Base-by-base conservation (phyloP, 2,797 vertebrate species). In the Brotula barbata region DNA sequence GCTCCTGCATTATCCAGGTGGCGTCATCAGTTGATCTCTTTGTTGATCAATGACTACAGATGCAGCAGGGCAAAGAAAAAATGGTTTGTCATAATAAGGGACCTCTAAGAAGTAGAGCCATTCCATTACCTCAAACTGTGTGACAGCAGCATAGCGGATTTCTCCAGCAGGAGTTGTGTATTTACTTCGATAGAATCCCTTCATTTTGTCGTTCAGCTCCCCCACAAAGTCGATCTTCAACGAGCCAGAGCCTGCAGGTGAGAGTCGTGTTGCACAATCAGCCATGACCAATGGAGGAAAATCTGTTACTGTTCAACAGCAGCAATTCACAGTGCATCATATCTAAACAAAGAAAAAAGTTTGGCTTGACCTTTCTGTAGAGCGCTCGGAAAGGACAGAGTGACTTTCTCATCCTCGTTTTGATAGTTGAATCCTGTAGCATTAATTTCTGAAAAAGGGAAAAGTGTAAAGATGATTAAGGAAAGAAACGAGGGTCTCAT, bases 401-500 rank as follows among this genome's bases (percentile, higher is more conserved):
- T 98, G 75, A 99, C 96, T 88, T 99, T 99, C 68, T 99, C 97
- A 74, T 99, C 97, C 87, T 99, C 96, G 1, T 99, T 99, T 40
- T 99, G 95, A 77, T 99, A 99, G 90, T 99, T 99, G 91, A 99
- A 99, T 70, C 97, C 97, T 8, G 96, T 98, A 21, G 97, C 97
- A 1, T 94, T 96, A 68, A 99, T 94, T 92, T 99, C 97, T 99
- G 12, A 21, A 8, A n/a, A 39, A 21, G 16, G 16, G 12, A 31
- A 10, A 45, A 37, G 42, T 2, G 9, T 33, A 7, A 33, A 33
- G 31, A 33, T 33, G 6, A 6, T 6, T 6, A 33, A 33, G 6
- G 31, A 33, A 10, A 11, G 9, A 6, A 33, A 33, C 31, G 11
- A 28, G 25, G 8, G 25, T 8, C n/a, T n/a, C n/a, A n/a, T n/a